phyloP scores from a whole-genome alignment of 2,888 invertebrate genomes.

The Laothoe populi region DNA sequence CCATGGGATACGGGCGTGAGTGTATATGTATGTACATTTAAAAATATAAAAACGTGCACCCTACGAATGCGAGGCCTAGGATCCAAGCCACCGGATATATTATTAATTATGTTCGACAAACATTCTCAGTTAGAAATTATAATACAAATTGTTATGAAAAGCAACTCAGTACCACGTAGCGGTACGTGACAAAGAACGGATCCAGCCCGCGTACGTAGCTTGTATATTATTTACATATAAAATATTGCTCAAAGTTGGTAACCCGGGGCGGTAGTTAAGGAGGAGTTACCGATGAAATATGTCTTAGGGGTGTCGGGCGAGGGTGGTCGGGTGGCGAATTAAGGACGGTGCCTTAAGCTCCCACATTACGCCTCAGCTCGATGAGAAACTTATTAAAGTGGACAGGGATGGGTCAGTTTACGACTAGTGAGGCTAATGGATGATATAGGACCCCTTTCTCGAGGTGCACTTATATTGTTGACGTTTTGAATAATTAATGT shows the following conservation, averaged over 20 bases:
- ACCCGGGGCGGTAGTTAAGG: conserved; percentile 69
- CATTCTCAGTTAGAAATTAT: not conserved
- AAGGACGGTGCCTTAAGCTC: conserved; percentile 77
- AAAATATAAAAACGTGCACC: no score
- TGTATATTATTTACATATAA: conserved; percentile 76
- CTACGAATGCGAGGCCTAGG: no score
- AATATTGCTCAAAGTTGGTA: conserved; percentile 75
- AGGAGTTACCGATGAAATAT: conserved; percentile 82
- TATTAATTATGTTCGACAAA: not conserved
- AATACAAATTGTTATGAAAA: conserved; percentile 1
- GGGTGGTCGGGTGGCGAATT: conserved; percentile 51
- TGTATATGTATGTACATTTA: no score
- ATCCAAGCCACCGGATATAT: not conserved
- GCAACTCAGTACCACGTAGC: conserved; percentile 8
- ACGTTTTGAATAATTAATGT: conserved; percentile 13
- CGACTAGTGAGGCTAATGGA: conserved; percentile 25
- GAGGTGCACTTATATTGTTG: conserved; percentile 18
- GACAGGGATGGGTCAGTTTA: conserved; percentile 23
- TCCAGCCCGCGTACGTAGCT: conserved; percentile 58
- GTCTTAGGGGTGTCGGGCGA: conserved; percentile 68
- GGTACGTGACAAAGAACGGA: conserved; percentile 38
- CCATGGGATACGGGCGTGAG: no score
- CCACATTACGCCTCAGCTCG: conserved; percentile 59
- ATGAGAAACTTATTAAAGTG: conserved; percentile 59
- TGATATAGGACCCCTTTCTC: conserved; percentile 21